phyloP scores from a whole-genome alignment of 2,797 vertebrate genomes.

The Gallinago stenura region DNA sequence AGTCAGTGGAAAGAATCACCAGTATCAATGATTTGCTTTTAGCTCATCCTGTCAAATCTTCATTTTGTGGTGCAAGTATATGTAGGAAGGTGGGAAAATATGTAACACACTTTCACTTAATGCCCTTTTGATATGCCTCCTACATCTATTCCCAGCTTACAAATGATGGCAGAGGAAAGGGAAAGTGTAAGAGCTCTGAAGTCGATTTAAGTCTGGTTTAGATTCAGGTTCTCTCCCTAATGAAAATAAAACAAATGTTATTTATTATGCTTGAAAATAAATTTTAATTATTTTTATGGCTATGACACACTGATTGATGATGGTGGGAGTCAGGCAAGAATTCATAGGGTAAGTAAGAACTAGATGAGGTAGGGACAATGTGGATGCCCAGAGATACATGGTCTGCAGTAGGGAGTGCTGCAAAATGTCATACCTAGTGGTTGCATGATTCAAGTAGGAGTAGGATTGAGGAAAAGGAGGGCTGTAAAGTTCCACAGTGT shows the following conservation, averaged over 20 bases:
- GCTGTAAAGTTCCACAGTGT: neutral
- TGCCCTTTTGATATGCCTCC: slow-evolving; percentile 39
- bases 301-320: neutral
- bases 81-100: slow-evolving; percentile 36
- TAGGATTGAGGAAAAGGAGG: neutral
- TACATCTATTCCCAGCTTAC: neutral
- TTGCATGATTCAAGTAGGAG: neutral
- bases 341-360: neutral
- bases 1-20: neutral
- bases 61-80: neutral
- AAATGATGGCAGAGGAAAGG: neutral
- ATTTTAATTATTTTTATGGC: neutral
- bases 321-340: neutral
- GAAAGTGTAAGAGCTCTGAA: neutral
- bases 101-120: slow-evolving; percentile 27
- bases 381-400: rapidly evolving
- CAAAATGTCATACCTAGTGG: neutral
- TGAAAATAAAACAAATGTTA: neutral
- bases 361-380: neutral
- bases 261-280: neutral
- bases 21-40: neutral
- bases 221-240: neutral
- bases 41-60: neutral
- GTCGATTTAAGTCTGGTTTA: neutral
- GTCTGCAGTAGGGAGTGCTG: neutral